These are phyloP conservation scores for Gnatocerus cornutus DNA, from an alignment of 2,888 invertebrate genomes.

Conservation along the genomic window DNA sequence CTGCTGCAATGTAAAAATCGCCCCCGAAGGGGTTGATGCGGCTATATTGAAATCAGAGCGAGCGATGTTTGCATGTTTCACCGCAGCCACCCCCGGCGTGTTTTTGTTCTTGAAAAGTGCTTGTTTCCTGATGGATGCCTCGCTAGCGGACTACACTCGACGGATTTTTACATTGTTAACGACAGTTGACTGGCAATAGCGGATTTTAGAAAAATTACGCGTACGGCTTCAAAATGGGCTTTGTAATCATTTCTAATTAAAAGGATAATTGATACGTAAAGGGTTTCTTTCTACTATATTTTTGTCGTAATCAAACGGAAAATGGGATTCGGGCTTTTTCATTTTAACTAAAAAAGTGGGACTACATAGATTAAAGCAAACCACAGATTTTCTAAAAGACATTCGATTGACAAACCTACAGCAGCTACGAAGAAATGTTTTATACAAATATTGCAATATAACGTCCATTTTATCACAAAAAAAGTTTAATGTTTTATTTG, in stretches of 20 bases:
- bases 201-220: constrained; percentile 14
- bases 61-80: constrained; percentile 62
- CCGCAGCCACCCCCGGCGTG: constrained; percentile 48
- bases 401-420: too few relatives aligned
- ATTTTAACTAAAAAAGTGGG: neutral
- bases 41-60: constrained; percentile 67
- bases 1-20: constrained; percentile 65
- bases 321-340: neutral
- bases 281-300: neutral
- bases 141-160: constrained; percentile 28
- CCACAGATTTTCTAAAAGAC: too few relatives aligned
- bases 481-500: too few relatives aligned
- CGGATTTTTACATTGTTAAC: constrained; percentile 32
- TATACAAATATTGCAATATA: too few relatives aligned
- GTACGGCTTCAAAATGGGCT: neutral
- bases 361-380: neutral
- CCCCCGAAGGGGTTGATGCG: constrained; percentile 66
- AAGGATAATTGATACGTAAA: neutral
- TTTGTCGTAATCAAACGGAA: neutral
- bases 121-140: constrained; percentile 47
- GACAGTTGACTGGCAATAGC: constrained; percentile 8
- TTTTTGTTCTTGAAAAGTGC: constrained; percentile 47
- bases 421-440: too few relatives aligned
- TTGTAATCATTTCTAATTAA: constrained; percentile 4
- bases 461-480: too few relatives aligned